Conservation (phyloP, 2,797 vertebrate species). For the Podargus strigoides region DNA sequence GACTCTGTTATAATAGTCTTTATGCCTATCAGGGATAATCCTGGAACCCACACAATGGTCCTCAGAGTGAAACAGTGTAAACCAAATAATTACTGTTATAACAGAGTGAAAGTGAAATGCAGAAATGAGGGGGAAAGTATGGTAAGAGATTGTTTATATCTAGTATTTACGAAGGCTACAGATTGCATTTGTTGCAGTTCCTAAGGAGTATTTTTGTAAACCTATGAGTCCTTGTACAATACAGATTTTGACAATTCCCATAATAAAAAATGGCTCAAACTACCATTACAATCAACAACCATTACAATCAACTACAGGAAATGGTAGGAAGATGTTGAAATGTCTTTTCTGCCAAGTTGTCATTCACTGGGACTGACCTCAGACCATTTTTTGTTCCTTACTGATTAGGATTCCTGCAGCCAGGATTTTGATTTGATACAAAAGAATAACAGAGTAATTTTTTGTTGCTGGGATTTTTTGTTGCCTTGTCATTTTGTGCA, state of each 20-base stretch:
- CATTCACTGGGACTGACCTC: slow-evolving; percentile 39
- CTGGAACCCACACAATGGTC: neutral
- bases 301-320: slow-evolving; percentile 71
- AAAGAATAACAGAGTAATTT: neutral
- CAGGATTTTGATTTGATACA: slow-evolving; percentile 31
- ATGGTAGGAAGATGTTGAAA: slow-evolving; percentile 60
- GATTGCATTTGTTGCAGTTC: slow-evolving; percentile 43
- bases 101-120: neutral
- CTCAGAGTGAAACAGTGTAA: slow-evolving; percentile 28
- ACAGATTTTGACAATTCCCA: slow-evolving; percentile 65
- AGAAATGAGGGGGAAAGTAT: neutral
- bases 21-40: neutral
- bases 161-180: slow-evolving; percentile 15
- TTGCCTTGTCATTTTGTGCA: neutral
- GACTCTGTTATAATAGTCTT: neutral
- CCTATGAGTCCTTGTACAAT: slow-evolving; percentile 32
- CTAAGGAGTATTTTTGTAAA: slow-evolving; percentile 55
- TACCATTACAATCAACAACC: slow-evolving; percentile 72
- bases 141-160: slow-evolving; percentile 34
- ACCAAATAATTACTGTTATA: slow-evolving; percentile 51
- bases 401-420: slow-evolving; percentile 64
- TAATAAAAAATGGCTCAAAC: slow-evolving; percentile 60
- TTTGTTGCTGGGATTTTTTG: neutral
- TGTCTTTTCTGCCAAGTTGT: slow-evolving; percentile 56
- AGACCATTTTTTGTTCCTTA: slow-evolving; percentile 23